Conservation (phyloP, 2,797 vertebrate genomes). For the Lophotriccus pileatus region DNA sequence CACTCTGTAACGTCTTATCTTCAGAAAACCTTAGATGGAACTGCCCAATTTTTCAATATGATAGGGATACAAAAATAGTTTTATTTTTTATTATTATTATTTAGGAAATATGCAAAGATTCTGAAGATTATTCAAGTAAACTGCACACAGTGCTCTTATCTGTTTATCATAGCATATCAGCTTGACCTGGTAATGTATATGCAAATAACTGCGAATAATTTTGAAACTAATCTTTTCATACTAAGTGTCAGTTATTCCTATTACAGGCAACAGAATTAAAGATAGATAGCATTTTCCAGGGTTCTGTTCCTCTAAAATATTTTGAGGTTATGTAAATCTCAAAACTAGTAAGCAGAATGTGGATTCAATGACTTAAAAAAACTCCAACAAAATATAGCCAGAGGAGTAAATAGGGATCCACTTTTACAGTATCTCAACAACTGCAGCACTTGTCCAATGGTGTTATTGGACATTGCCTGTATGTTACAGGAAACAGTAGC, state of each 20-base stretch:
- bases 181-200: background rate
- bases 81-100: background rate
- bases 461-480: background rate
- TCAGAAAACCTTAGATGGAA: background rate
- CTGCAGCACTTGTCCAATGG: background rate
- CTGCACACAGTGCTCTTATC: fast-evolving
- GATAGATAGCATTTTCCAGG: background rate
- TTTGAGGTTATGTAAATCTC: background rate
- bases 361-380: background rate
- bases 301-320: background rate
- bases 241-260: background rate
- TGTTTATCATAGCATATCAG: background rate
- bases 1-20: background rate
- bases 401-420: background rate
- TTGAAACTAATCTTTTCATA: background rate
- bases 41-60: background rate
- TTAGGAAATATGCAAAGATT: background rate
- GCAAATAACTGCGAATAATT: background rate
- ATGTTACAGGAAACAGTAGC: background rate
- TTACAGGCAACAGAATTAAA: background rate
- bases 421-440: background rate
- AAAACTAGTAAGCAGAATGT: background rate
- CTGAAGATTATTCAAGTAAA: background rate
- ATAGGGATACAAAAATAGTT: background rate
- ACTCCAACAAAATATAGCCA: background rate